A percentile compares a stretch with the other conserved stretches of the same genome.
These are phyloP conservation scores for Heteromyza rotundicornis DNA, from an alignment of 2,888 invertebrate species.

Conservation along the genomic window DNA sequence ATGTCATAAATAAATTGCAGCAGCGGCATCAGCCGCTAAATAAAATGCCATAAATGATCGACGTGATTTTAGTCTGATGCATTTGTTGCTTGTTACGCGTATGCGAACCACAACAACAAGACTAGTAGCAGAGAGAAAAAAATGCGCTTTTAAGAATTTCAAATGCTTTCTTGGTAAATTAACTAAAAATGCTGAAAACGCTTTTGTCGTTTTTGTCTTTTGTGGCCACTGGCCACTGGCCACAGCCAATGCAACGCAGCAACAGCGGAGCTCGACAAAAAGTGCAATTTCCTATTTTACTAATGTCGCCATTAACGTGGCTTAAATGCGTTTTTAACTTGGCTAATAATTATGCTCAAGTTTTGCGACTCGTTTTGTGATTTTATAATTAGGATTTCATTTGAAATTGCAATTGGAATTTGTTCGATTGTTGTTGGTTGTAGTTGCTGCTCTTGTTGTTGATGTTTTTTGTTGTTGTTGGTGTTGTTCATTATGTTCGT, in stretches of 20 bases:
- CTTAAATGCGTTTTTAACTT: conserved; percentile 57
- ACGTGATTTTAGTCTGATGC: conserved; percentile 44
- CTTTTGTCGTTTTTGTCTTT: conserved; percentile 36
- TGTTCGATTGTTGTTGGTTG: neutral
- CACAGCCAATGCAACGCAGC: conserved; percentile 35
- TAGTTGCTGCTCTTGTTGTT: neutral
- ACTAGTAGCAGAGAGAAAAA: conserved; percentile 19
- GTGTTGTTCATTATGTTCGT: neutral
- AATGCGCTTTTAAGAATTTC: conserved; percentile 51
- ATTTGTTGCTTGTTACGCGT: conserved; percentile 22
- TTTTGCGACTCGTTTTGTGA: conserved; percentile 48
- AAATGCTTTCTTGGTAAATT: conserved; percentile 59
- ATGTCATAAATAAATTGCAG: conserved; percentile 54
- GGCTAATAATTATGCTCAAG: conserved; percentile 53
- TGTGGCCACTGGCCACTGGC: conserved; percentile 23
- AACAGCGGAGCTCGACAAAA: conserved; percentile 33
- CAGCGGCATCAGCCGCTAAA: conserved; percentile 44
- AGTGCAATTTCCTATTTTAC: conserved; percentile 57
- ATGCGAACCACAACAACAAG: conserved; percentile 8
- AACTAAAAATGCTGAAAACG: conserved; percentile 60
- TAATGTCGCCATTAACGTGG: conserved; percentile 59
- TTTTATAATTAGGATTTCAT: conserved; percentile 55
- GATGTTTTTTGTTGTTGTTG: neutral
- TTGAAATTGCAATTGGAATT: conserved; percentile 38
- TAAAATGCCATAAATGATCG: conserved; percentile 60